These are phyloP conservation scores for Chaitophorus viminalis DNA, from an alignment of 2,888 invertebrate species.

Conservation along the genomic window DNA sequence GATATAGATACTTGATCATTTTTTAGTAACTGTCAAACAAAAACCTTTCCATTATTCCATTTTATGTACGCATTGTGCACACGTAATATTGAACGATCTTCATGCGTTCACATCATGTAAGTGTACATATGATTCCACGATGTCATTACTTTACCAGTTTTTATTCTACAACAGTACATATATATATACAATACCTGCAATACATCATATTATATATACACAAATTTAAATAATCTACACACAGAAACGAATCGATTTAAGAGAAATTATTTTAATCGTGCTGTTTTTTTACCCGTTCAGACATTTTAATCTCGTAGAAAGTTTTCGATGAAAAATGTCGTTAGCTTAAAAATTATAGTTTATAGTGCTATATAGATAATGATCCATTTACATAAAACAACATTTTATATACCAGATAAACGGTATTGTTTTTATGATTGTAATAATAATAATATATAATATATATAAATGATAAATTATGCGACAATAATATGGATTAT, in stretches of 20 bases:
- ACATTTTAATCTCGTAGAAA: background rate
- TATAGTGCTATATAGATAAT: too few species aligned
- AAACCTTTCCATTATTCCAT: background rate
- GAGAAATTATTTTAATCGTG: background rate
- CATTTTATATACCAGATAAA: too few species aligned
- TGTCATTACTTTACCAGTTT: too few species aligned
- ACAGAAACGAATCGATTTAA: background rate
- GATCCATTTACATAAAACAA: too few species aligned
- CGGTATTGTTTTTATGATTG: too few species aligned
- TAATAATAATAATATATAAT: too few species aligned
- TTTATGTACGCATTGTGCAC: background rate
- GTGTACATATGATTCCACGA: too few species aligned
- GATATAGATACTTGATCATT: background rate
- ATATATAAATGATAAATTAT: background rate
- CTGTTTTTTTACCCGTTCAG: background rate
- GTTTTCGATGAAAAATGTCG: background rate
- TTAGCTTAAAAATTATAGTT: too few species aligned
- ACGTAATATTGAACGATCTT: background rate
- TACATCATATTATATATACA: background rate
- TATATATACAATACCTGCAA: too few species aligned
- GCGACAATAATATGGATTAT: background rate
- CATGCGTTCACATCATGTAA: too few species aligned
- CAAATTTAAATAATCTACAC: background rate
- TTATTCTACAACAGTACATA: too few species aligned
- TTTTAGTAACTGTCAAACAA: background rate